A percentile compares a stretch with the other conserved stretches of the same genome.
Conservation (phyloP, 2,113 vertebrate species). For the Balaeniceps rex region DNA sequence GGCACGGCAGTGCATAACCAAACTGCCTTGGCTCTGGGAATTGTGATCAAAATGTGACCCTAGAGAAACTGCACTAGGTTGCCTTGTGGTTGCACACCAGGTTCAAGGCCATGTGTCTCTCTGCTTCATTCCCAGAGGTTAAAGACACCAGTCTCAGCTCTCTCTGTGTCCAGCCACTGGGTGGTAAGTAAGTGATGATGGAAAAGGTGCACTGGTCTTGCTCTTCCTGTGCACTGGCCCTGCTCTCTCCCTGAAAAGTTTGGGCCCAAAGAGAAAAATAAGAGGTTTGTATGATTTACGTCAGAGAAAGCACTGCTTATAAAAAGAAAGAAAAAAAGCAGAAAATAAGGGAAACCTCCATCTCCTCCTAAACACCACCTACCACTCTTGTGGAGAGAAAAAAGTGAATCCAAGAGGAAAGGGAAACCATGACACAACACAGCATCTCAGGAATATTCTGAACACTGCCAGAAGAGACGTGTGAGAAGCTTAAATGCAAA, state of each 20-base stretch:
- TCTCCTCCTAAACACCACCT: neutral
- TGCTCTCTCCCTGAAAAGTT: neutral
- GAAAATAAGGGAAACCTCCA: neutral
- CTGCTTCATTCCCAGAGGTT: neutral
- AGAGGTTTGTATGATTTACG: neutral
- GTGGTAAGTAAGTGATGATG: neutral
- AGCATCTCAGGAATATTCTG: neutral
- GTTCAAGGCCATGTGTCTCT: neutral
- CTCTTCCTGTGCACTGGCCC: neutral
- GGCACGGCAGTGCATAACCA: neutral
- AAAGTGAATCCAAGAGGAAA: neutral
- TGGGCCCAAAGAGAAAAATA: neutral
- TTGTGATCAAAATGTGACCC: neutral
- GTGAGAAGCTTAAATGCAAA: neutral
- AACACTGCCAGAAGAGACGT: neutral
- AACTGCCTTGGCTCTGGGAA: neutral
- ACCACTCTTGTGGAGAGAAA: neutral
- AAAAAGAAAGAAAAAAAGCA: neutral
- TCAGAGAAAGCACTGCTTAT: neutral
- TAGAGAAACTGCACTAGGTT: neutral
- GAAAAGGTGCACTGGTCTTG: neutral
- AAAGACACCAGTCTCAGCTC: neutral
- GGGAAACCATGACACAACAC: neutral
- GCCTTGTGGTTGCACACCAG: neutral
- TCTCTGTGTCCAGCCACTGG: neutral